A percentile compares a stretch with the other conserved stretches of the same genome.
phyloP scores from a whole-genome alignment of 2,888 invertebrate genomes.

The Aproaerema taeniolella region DNA sequence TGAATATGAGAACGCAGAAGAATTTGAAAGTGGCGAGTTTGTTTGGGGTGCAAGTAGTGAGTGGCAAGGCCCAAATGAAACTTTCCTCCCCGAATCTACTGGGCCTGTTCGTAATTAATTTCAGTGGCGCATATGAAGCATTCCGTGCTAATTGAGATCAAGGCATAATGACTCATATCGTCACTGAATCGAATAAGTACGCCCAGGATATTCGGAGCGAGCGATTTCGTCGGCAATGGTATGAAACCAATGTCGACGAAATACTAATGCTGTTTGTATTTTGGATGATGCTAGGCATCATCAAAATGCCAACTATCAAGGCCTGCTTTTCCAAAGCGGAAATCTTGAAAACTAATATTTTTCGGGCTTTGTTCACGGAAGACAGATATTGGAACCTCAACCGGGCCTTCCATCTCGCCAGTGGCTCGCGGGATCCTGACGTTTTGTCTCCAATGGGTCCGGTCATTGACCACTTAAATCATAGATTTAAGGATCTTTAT shows the following conservation, averaged over 20 bases:
- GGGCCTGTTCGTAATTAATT: neutral
- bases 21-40: neutral
- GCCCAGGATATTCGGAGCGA: too few species aligned
- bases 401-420: neutral
- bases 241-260: too few species aligned
- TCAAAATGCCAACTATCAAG: constrained; percentile 2
- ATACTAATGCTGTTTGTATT: too few species aligned
- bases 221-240: too few species aligned
- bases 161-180: too few species aligned
- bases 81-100: neutral
- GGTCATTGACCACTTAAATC: neutral
- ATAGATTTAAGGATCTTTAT: neutral
- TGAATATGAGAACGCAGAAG: neutral
- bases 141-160: constrained; percentile 7
- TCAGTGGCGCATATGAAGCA: constrained; percentile 17
- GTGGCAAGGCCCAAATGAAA: neutral
- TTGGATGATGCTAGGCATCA: neutral
- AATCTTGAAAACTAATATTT: neutral
- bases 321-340: neutral
- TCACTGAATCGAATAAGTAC: too few species aligned
- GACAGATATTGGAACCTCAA: constrained; percentile 1
- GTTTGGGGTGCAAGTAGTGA: neutral
- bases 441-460: neutral
- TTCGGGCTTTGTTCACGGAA: neutral
- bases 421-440: neutral